These are phyloP conservation scores for Dynastes maya DNA, from an alignment of 2,888 invertebrate species.

Conservation along the genomic window DNA sequence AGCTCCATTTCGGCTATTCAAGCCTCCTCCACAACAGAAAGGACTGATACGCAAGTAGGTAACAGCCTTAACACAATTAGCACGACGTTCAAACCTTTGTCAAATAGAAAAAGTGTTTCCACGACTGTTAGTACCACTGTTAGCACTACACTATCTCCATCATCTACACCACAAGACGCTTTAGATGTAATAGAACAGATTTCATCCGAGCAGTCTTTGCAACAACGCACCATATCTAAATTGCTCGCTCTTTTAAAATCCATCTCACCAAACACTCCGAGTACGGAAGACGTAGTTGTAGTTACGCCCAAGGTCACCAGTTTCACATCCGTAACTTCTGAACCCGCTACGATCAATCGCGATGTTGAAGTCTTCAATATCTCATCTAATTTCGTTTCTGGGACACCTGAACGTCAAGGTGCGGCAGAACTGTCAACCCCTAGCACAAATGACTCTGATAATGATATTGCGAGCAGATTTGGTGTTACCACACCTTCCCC, in stretches of 20 bases:
- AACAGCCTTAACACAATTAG: conserved; percentile 65
- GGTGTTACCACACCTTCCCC: background rate
- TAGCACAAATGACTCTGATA: background rate
- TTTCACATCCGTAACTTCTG: conserved; percentile 49
- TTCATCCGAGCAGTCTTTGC: conserved; percentile 63
- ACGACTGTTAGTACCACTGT: conserved; percentile 52
- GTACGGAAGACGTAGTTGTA: conserved; percentile 61
- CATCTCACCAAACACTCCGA: conserved; percentile 61
- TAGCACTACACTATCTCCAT: conserved; percentile 49
- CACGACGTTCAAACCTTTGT: conserved; percentile 50
- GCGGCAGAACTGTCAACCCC: conserved; percentile 9
- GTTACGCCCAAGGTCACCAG: conserved; percentile 64
- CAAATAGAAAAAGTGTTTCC: conserved; percentile 35
- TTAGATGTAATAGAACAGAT: conserved; percentile 65
- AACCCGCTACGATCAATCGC: conserved; percentile 34
- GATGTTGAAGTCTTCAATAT: conserved; percentile 57
- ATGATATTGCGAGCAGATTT: conserved; percentile 4
- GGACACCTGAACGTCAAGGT: conserved; percentile 29
- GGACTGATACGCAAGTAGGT: conserved; percentile 65
- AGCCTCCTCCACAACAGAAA: conserved; percentile 61
- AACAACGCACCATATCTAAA: conserved; percentile 66
- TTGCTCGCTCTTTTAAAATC: conserved; percentile 68
- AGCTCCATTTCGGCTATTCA: conserved; percentile 69
- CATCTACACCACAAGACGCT: conserved; percentile 59
- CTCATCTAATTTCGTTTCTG: conserved; percentile 31